phyloP scores from a whole-genome alignment of 1,140 invertebrate genomes.

The Chrysoperla carnea region DNA sequence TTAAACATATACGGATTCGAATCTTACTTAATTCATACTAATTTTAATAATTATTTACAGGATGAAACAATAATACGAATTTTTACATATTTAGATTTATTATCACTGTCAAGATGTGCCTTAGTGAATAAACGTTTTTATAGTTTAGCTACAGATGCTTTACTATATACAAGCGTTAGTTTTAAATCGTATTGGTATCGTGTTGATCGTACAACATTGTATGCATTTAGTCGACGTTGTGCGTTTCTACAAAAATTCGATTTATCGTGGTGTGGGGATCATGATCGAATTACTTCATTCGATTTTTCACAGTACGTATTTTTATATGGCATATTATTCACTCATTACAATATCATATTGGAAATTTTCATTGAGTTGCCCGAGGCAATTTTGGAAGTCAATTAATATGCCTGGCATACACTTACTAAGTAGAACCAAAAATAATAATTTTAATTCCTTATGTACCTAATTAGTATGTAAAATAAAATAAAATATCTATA shows the following conservation, averaged over 20 bases:
- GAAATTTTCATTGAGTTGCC: no score
- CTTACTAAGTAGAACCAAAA: no score
- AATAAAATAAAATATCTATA: no score
- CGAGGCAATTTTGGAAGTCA: no score
- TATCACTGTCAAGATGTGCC: constrained; percentile 53
- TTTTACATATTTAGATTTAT: constrained; percentile 58
- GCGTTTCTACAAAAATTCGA: constrained; percentile 58
- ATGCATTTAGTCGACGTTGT: constrained; percentile 33
- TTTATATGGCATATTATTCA: no score
- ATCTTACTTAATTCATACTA: no score
- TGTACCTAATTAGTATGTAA: no score
- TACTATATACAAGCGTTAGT: constrained; percentile 62
- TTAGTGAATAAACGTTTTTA: constrained; percentile 59
- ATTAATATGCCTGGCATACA: no score
- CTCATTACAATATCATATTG: no score
- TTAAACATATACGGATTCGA: no score
- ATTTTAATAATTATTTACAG: constrained; percentile 11
- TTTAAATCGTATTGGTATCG: constrained; percentile 43
- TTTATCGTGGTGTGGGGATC: constrained; percentile 75
- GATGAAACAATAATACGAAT: constrained; percentile 45
- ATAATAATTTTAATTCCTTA: no score
- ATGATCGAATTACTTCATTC: constrained; percentile 35
- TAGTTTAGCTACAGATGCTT: constrained; percentile 51
- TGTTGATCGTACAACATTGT: constrained; percentile 25
- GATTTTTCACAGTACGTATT: constrained; percentile 37